Evolutionary conservation across 2,797 vertebrate genomes (phyloP).

Genomic region (Meda fulgida): DNA sequence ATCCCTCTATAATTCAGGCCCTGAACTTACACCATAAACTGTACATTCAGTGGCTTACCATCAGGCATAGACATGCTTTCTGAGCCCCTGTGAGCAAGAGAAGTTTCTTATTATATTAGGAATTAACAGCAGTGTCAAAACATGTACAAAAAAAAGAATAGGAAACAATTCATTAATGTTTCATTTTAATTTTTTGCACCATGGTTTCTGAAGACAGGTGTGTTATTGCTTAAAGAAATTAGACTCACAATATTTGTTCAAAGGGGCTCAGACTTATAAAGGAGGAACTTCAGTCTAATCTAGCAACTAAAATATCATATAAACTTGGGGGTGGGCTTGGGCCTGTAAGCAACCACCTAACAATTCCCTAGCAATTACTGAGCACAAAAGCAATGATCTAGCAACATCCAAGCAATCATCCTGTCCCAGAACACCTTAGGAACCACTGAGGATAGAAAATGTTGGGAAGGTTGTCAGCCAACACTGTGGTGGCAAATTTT

Average conservation of each 20-base stretch:
- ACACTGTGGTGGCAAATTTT: not conserved
- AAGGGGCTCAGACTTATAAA: not conserved
- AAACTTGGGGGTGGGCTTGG: not conserved
- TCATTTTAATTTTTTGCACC: not conserved
- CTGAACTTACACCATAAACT: conserved; percentile 11
- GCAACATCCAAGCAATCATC: conserved; percentile 8
- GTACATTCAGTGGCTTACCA: conserved; percentile 14
- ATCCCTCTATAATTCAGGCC: conserved; percentile 28
- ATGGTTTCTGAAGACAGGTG: not conserved
- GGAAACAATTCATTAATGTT: not conserved
- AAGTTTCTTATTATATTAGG: not conserved
- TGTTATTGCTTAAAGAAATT: not conserved
- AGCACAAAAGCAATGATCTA: not conserved
- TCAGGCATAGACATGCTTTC: not conserved
- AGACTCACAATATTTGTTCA: not conserved
- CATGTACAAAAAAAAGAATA: not conserved
- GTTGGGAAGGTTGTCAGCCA: not conserved
- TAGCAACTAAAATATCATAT: not conserved
- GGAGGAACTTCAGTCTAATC: not conserved
- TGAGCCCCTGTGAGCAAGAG: not conserved
- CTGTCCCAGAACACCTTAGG: not conserved
- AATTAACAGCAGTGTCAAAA: not conserved
- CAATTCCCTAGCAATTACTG: not conserved
- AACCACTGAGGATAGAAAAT: not conserved
- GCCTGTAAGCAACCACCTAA: not conserved